phyloP scores from a whole-genome alignment of 2,797 vertebrate species.

The Chelon labrosus region DNA sequence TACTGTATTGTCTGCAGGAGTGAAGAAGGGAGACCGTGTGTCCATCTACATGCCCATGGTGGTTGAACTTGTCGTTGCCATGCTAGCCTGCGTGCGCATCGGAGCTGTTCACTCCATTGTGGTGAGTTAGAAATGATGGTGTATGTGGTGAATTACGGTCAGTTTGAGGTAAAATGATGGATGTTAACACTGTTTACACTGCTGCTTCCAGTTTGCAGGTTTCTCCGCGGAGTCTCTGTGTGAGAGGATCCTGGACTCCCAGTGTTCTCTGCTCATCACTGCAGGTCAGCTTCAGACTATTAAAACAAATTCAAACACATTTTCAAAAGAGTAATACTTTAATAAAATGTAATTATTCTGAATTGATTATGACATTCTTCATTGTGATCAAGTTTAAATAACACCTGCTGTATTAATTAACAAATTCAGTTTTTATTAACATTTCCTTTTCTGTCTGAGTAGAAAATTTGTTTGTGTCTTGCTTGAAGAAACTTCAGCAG shows the following conservation, averaged over 20 bases:
- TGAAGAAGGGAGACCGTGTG: slow-evolving; percentile 94
- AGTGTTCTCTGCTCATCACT: slow-evolving; percentile 93
- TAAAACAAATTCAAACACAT: background rate
- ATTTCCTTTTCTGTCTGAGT: too few species aligned
- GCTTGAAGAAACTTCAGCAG: background rate
- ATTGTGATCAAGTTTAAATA: too few species aligned
- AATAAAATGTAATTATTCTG: background rate
- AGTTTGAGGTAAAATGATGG: background rate
- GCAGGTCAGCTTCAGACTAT: slow-evolving; percentile 85
- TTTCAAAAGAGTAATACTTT: too few species aligned
- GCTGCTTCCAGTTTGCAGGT: slow-evolving; percentile 91
- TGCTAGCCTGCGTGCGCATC: slow-evolving; percentile 95
- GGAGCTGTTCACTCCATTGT: slow-evolving; percentile 96
- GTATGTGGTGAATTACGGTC: background rate
- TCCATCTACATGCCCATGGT: slow-evolving; percentile 99
- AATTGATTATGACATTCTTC: too few species aligned
- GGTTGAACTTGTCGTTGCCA: slow-evolving; percentile 94
- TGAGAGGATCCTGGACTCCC: slow-evolving; percentile 93
- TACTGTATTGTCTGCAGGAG: slow-evolving; percentile 75
- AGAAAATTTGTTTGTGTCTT: too few species aligned
- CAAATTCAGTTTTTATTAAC: too few species aligned
- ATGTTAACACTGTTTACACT: background rate
- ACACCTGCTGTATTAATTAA: too few species aligned
- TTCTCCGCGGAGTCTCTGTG: slow-evolving; percentile 96
- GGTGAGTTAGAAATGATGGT: slow-evolving; percentile 81